These are phyloP conservation scores for Megalops cyprinoides DNA, from an alignment of 2,797 vertebrate species.

Conservation along the genomic window DNA sequence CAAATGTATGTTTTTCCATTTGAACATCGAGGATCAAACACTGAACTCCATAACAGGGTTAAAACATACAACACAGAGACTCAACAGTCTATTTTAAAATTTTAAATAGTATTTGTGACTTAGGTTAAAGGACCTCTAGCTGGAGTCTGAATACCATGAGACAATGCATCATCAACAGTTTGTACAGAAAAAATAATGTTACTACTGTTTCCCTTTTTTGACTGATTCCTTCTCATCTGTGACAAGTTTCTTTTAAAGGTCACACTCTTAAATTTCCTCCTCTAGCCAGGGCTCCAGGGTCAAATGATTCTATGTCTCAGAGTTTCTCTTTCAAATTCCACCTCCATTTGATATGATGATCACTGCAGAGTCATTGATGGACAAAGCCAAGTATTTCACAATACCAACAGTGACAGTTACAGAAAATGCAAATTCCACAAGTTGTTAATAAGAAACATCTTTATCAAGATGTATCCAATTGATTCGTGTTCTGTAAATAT, in stretches of 20 bases:
- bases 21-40: slow-evolving; percentile 34
- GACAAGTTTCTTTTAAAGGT: too few species aligned
- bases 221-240: background rate
- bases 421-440: background rate
- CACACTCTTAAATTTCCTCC: too few species aligned
- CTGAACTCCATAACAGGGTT: slow-evolving; percentile 53
- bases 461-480: background rate
- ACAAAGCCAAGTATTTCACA: slow-evolving; percentile 1
- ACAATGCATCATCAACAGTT: background rate
- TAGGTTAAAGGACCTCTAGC: slow-evolving; percentile 32
- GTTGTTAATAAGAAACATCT: background rate
- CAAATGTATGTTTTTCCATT: slow-evolving; percentile 48
- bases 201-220: background rate
- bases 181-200: background rate
- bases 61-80: slow-evolving; percentile 56
- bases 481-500: background rate
- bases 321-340: background rate
- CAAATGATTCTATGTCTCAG: background rate
- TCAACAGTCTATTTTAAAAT: slow-evolving; percentile 55
- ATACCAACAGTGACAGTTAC: background rate
- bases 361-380: background rate
- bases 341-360: background rate
- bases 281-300: background rate
- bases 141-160: too few species aligned
- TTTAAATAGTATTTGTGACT: slow-evolving; percentile 54